A percentile compares a stretch with the other conserved stretches of the same genome.
phyloP scores from a whole-genome alignment of 2,113 vertebrate genomes.

The Ctenomys sociabilis region DNA sequence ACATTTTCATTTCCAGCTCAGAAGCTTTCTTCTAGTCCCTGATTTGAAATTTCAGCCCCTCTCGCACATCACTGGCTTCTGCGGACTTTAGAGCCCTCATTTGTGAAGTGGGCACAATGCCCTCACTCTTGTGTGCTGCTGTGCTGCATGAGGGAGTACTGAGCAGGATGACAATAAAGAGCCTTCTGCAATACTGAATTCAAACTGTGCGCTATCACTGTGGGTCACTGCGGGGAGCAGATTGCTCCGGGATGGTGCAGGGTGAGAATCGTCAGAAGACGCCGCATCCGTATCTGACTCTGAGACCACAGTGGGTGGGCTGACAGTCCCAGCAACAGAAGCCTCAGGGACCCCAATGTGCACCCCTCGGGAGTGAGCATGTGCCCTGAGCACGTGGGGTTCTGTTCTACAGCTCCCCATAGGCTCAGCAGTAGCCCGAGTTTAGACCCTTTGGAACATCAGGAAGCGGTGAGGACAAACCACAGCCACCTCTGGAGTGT shows the following conservation, averaged over 20 bases:
- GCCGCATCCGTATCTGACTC: not conserved
- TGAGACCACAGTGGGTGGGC: not conserved
- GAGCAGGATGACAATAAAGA: not conserved
- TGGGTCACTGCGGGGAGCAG: not conserved
- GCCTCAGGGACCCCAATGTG: fast-evolving
- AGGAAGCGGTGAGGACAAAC: not conserved
- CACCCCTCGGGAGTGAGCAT: no score
- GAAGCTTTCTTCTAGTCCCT: not conserved
- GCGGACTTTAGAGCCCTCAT: not conserved
- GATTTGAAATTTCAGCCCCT: not conserved
- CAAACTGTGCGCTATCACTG: not conserved
- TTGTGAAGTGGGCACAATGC: not conserved
- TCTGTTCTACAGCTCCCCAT: not conserved
- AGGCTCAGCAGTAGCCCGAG: not conserved
- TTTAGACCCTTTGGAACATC: not conserved
- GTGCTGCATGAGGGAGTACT: not conserved
- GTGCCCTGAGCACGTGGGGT: fast-evolving
- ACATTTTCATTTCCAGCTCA: not conserved
- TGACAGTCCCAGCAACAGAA: not conserved
- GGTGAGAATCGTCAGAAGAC: not conserved
- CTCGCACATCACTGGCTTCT: not conserved
- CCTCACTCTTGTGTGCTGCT: not conserved
- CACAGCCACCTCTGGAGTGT: not conserved
- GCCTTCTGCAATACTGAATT: not conserved
- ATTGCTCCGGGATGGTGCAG: not conserved